phyloP scores from a whole-genome alignment of 2,113 vertebrate genomes.

The Trachemys scripta region DNA sequence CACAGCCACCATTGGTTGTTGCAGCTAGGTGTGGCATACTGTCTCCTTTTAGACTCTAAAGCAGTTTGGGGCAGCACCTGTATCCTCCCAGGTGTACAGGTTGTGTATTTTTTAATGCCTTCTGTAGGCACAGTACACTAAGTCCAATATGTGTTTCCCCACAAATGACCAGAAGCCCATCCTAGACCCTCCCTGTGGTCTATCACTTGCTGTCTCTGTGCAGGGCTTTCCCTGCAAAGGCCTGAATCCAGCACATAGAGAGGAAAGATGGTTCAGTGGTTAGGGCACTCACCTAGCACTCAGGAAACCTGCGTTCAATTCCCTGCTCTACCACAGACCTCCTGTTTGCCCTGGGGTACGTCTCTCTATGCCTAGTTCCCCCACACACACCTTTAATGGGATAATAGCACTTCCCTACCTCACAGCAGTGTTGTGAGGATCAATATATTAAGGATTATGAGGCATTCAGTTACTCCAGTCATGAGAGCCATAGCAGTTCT shows the following conservation, averaged over 20 bases:
- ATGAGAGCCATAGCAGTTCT: not conserved
- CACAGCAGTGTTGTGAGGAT: not conserved
- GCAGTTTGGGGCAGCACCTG: not conserved
- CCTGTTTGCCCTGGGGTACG: not conserved
- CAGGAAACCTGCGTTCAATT: not conserved
- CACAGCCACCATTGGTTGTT: not conserved
- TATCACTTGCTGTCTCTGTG: not conserved
- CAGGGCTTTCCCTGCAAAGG: not conserved
- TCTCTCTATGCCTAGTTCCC: not conserved
- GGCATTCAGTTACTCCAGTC: not conserved
- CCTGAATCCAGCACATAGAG: not conserved
- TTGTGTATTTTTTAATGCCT: not conserved
- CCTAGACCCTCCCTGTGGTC: too few relatives aligned
- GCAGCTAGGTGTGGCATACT: not conserved
- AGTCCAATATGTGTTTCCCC: not conserved
- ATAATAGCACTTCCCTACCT: not conserved
- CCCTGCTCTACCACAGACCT: not conserved
- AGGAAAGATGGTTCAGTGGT: not conserved
- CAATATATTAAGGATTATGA: not conserved
- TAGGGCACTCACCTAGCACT: not conserved
- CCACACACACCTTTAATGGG: not conserved
- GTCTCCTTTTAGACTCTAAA: not conserved
- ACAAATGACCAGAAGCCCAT: not conserved
- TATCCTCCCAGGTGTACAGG: too few relatives aligned
- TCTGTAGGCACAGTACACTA: not conserved